A percentile compares a stretch with the other conserved stretches of the same genome.
Conservation (phyloP, 37 sponge, comb jelly and placozoan genomes). For the Oopsacas minuta region DNA sequence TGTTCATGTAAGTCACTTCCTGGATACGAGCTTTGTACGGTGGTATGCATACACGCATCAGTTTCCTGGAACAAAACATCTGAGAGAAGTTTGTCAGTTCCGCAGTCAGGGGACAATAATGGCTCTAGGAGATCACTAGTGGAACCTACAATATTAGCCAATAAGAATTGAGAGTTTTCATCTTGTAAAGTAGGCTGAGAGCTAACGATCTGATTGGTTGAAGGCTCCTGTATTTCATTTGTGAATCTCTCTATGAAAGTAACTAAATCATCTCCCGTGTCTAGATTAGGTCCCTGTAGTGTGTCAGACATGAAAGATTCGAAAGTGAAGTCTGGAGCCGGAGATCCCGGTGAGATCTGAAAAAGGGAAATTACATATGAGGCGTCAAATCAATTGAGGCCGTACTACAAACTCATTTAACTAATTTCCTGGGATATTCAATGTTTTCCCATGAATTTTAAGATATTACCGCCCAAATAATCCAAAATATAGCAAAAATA, state of each 20-base stretch:
- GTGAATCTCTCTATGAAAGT: not conserved
- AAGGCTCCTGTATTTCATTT: conserved; percentile 8
- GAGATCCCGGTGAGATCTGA: not conserved
- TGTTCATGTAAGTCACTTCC: not conserved
- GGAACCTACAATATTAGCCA: not conserved
- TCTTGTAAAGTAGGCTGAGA: not conserved
- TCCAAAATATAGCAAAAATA: too few species aligned
- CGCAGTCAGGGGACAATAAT: not conserved
- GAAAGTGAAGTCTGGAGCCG: not conserved
- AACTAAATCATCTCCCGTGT: not conserved
- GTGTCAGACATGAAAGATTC: not conserved
- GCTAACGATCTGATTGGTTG: not conserved
- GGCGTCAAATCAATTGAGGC: too few species aligned
- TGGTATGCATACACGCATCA: not conserved
- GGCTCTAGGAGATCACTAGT: not conserved
- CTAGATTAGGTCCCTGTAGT: not conserved
- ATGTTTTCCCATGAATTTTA: too few species aligned
- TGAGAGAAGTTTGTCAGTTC: not conserved
- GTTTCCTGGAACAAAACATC: not conserved
- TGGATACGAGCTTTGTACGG: not conserved
- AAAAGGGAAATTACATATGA: too few species aligned
- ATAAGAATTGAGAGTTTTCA: not conserved
- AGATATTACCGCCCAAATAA: too few species aligned
- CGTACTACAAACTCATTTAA: too few species aligned
- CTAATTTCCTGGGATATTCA: too few species aligned